A percentile compares a stretch with the other conserved stretches of the same genome.
Evolutionary conservation across 2,113 vertebrate genomes (phyloP).

Genomic region (Poeciliopsis retropinna): DNA sequence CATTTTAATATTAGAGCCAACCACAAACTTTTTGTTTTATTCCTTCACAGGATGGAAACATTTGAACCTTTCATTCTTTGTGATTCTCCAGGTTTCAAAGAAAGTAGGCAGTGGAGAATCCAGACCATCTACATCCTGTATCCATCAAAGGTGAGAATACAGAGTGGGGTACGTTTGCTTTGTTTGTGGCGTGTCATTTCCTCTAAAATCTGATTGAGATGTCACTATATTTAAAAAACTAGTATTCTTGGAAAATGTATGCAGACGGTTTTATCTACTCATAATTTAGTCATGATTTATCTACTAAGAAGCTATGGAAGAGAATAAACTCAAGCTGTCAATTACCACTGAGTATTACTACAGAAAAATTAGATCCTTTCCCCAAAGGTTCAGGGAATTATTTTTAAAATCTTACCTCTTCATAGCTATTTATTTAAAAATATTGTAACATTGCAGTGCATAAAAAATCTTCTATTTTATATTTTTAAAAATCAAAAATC

Average conservation of each 20-base stretch:
- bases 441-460: background rate
- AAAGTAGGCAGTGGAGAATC: conserved; percentile 3
- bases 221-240: background rate
- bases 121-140: background rate
- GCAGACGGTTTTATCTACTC: background rate
- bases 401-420: background rate
- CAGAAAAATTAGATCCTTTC: background rate
- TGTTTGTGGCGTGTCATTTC: background rate
- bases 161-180: background rate
- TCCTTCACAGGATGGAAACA: too few relatives aligned
- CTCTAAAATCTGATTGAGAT: background rate
- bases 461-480: background rate
- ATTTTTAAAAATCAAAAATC: background rate
- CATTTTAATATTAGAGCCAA: too few relatives aligned
- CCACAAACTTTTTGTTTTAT: too few relatives aligned
- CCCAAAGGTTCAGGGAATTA: background rate
- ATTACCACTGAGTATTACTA: background rate
- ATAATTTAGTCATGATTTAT: background rate
- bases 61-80: conserved; percentile 3
- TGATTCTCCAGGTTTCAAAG: conserved; percentile 20
- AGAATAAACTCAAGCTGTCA: background rate
- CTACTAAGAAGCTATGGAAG: background rate
- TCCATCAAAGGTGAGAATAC: background rate
- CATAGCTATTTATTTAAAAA: background rate
- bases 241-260: background rate